Conservation (phyloP, 2,888 invertebrate genomes). For the Ichneumon xanthorius region DNA sequence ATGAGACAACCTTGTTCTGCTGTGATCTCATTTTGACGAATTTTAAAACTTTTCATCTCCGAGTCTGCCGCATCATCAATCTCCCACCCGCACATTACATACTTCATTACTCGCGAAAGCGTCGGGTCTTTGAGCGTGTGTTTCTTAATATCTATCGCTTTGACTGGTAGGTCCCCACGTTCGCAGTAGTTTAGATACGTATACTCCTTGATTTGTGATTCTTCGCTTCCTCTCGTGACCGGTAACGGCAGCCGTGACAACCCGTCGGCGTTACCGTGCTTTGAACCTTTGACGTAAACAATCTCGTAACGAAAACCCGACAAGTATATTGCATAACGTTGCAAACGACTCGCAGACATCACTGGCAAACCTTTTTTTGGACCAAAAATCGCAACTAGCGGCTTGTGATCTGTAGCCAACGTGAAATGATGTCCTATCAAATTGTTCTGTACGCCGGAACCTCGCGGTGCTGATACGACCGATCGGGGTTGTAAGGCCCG, state of each 20-base stretch:
- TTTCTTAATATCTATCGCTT: conserved; percentile 36
- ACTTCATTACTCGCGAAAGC: not conserved
- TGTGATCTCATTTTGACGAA: conserved; percentile 14
- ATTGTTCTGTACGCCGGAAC: too few species aligned
- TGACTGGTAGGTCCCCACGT: conserved; percentile 37
- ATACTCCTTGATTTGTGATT: conserved; percentile 22
- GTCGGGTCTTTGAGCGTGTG: conserved; percentile 1
- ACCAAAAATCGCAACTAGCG: conserved; percentile 56
- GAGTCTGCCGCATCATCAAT: not conserved
- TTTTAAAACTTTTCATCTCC: conserved; percentile 32
- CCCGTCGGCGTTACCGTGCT: conserved; percentile 8
- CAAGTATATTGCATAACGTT: conserved; percentile 54
- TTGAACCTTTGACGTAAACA: not conserved
- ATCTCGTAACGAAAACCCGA: conserved; percentile 20
- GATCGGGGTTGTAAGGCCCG: too few species aligned
- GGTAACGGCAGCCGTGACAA: conserved; percentile 10
- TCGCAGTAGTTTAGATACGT: conserved; percentile 13
- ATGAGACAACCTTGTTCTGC: conserved; percentile 27
- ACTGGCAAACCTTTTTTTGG: conserved; percentile 54
- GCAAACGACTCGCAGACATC: conserved; percentile 56
- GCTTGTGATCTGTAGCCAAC: conserved; percentile 67
- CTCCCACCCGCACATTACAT: not conserved
- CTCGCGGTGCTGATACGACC: too few species aligned
- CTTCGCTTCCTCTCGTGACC: conserved; percentile 22
- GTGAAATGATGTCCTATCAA: conserved; percentile 68